Percentiles rank a stretch among this genome's conserved stretches.
Evolutionary conservation across 2,888 invertebrate species (phyloP).

Genomic region (Ochropleura plecta): DNA sequence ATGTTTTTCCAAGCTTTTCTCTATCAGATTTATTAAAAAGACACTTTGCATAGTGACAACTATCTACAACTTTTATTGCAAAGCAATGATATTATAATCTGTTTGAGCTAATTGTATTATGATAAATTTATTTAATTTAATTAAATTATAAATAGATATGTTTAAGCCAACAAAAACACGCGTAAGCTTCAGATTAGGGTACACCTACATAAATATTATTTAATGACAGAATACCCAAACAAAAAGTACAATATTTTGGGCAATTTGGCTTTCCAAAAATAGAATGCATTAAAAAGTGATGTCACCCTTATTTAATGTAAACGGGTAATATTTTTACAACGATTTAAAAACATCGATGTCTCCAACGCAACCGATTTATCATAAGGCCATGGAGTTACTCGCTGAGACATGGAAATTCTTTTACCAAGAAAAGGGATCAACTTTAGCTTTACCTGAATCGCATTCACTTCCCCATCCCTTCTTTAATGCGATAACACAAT

Average conservation of each 20-base stretch:
- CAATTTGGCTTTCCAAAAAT: slow-evolving; percentile 18
- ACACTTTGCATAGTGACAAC: background rate
- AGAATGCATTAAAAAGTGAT: background rate
- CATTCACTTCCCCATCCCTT: slow-evolving; percentile 50
- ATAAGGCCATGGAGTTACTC: slow-evolving; percentile 44
- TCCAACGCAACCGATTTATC: slow-evolving; percentile 62
- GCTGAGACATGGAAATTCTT: slow-evolving; percentile 74
- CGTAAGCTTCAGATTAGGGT: background rate
- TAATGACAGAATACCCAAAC: background rate
- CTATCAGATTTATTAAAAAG: background rate
- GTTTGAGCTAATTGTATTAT: background rate
- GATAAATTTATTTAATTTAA: too few relatives aligned
- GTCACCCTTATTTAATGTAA: slow-evolving; percentile 30
- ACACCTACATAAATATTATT: background rate
- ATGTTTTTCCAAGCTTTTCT: background rate
- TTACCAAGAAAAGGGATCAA: slow-evolving; percentile 73
- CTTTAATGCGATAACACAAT: slow-evolving; percentile 66
- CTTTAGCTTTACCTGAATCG: slow-evolving; percentile 71
- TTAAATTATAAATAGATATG: background rate
- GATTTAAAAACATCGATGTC: slow-evolving; percentile 57
- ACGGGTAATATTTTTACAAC: slow-evolving; percentile 53
- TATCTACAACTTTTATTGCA: background rate
- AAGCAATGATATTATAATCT: background rate
- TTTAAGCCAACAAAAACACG: slow-evolving; percentile 7
- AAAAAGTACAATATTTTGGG: background rate